Conservation (phyloP, 2,797 vertebrate species). For the Centropyge bicolor region DNA sequence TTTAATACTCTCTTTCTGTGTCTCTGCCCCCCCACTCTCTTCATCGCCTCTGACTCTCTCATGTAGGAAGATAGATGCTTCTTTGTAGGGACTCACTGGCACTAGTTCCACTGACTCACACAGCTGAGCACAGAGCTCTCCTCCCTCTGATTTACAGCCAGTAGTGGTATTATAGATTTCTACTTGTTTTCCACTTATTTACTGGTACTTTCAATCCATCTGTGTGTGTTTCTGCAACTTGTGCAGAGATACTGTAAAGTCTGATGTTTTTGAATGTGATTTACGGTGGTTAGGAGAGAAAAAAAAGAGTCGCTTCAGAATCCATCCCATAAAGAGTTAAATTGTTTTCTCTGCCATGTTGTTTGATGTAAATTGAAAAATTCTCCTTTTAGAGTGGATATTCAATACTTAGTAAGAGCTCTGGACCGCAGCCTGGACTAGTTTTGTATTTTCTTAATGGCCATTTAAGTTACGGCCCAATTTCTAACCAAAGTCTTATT, state of each 20-base stretch:
- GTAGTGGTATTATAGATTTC: slow-evolving; percentile 37
- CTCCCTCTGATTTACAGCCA: slow-evolving; percentile 58
- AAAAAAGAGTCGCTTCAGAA: neutral
- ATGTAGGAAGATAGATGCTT: slow-evolving; percentile 78
- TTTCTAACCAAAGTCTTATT: slow-evolving; percentile 27
- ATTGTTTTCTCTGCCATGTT: neutral
- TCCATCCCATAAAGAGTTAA: neutral
- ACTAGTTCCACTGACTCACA: slow-evolving; percentile 65
- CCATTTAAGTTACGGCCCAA: slow-evolving; percentile 16
- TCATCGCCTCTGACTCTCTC: slow-evolving; percentile 34
- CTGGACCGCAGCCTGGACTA: neutral
- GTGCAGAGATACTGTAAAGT: slow-evolving; percentile 2
- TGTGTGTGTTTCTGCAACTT: slow-evolving; percentile 21
- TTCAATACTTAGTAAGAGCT: slow-evolving; percentile 25
- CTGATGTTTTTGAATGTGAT: slow-evolving; percentile 18
- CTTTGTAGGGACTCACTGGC: slow-evolving; percentile 66
- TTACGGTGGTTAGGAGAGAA: neutral
- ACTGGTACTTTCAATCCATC: slow-evolving; percentile 33
- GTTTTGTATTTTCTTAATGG: slow-evolving; percentile 26
- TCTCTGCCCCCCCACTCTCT: slow-evolving; percentile 18
- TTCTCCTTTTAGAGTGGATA: neutral
- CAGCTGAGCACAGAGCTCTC: slow-evolving; percentile 54
- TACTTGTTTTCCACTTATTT: slow-evolving; percentile 48
- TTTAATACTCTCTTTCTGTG: slow-evolving; percentile 18
- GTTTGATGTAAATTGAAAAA: slow-evolving; percentile 2